Percentiles rank a stretch among this genome's conserved stretches.
Evolutionary conservation across 64 coral and sea anemone genomes (phyloP).

Genomic region (Acropora yongei): DNA sequence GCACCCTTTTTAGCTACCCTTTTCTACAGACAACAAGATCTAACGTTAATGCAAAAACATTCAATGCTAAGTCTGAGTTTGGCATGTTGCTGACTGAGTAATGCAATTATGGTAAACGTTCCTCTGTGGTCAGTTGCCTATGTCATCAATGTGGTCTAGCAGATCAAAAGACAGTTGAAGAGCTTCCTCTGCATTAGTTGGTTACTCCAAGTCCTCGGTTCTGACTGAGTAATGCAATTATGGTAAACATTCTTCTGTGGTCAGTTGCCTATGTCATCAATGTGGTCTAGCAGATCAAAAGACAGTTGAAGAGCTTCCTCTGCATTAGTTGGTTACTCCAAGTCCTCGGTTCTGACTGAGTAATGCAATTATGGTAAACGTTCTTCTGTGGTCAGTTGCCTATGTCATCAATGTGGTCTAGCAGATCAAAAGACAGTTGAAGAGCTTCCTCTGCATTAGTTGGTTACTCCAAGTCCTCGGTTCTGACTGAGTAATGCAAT

Average conservation of each 20-base stretch:
- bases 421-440: slow-evolving; percentile 26
- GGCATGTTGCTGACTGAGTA: neutral
- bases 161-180: slow-evolving; percentile 27
- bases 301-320: slow-evolving; percentile 23
- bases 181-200: neutral
- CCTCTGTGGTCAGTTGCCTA: neutral
- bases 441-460: neutral
- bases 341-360: neutral
- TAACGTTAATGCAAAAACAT: no score
- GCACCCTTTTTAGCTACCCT: no score
- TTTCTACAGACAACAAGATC: no score
- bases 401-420: slow-evolving; percentile 19
- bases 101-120: neutral
- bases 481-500: neutral
- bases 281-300: slow-evolving; percentile 10
- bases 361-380: neutral
- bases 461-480: neutral
- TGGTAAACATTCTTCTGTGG: neutral
- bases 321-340: neutral
- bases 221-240: neutral
- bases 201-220: neutral
- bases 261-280: slow-evolving; percentile 24
- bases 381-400: slow-evolving; percentile 2
- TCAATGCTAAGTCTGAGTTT: no score
- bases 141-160: slow-evolving; percentile 2